A percentile compares a stretch with the other conserved stretches of the same genome.
These are phyloP conservation scores for Zygothrica quintamaculata DNA, from an alignment of 2,888 invertebrate species.

Conservation along the genomic window DNA sequence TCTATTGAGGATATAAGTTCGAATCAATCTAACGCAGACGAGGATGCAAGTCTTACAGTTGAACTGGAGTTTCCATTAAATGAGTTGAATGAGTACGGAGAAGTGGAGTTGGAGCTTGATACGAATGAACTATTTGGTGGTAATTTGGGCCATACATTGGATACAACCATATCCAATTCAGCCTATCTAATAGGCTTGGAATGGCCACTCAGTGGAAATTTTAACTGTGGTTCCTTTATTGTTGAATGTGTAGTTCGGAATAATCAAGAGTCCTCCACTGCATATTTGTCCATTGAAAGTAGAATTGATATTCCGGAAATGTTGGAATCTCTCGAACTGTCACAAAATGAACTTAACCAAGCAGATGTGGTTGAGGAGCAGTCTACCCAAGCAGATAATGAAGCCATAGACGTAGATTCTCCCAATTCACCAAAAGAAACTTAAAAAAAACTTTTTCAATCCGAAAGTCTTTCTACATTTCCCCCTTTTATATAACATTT, in stretches of 20 bases:
- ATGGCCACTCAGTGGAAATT: background rate
- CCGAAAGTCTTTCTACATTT: no score
- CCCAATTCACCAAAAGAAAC: no score
- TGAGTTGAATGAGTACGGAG: background rate
- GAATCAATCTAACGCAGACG: background rate
- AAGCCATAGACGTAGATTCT: slow-evolving; percentile 5
- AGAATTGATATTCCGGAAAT: background rate
- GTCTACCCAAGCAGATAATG: background rate
- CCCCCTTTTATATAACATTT: no score
- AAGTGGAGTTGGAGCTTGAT: slow-evolving; percentile 10
- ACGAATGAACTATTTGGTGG: background rate
- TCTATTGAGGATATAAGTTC: background rate
- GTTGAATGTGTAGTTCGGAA: background rate
- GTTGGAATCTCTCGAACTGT: slow-evolving; percentile 10
- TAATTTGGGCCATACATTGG: no score
- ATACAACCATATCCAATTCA: no score
- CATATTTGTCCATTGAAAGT: background rate
- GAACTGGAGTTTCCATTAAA: slow-evolving; percentile 1
- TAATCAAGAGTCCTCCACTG: no score
- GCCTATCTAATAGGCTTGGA: no score
- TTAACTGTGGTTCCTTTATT: slow-evolving; percentile 6
- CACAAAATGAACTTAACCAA: slow-evolving; percentile 37
- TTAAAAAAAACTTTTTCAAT: no score
- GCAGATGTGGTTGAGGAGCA: background rate
- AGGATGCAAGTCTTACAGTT: background rate